Conservation (phyloP, 64 coral and sea anemone species). For the Montipora cactus region DNA sequence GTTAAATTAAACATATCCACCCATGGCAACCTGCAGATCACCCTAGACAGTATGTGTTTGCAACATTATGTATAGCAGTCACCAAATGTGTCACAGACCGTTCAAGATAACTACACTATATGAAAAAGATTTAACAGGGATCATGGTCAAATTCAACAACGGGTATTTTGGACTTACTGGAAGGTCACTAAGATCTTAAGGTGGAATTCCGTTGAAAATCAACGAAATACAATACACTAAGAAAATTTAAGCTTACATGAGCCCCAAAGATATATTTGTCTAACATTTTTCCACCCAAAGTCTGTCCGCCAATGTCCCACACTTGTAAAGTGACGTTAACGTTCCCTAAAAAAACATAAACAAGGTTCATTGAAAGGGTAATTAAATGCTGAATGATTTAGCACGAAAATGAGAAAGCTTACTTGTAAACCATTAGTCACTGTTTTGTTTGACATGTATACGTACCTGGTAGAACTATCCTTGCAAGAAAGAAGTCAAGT, state of each 20-base stretch:
- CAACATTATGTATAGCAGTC: too few relatives aligned
- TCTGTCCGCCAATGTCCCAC: slow-evolving; percentile 99
- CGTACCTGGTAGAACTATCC: slow-evolving; percentile 87
- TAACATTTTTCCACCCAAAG: slow-evolving; percentile 96
- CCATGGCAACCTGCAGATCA: too few relatives aligned
- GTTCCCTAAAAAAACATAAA: slow-evolving; percentile 70
- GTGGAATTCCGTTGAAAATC: background rate
- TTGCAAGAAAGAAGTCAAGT: slow-evolving; percentile 94
- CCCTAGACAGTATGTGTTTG: too few relatives aligned
- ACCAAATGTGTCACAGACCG: too few relatives aligned
- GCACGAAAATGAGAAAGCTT: background rate
- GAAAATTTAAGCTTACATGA: slow-evolving; percentile 68
- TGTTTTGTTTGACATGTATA: background rate
- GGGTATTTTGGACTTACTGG: too few relatives aligned
- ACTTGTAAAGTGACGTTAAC: slow-evolving; percentile 93
- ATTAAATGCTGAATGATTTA: background rate
- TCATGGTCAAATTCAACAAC: too few relatives aligned
- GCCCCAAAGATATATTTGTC: slow-evolving; percentile 99
- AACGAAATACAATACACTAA: background rate
- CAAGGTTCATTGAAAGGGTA: background rate
- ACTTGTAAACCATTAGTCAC: background rate
- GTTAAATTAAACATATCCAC: too few relatives aligned
- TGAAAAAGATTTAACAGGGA: too few relatives aligned
- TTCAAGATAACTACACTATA: too few relatives aligned
- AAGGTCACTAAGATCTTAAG: background rate